Percentiles rank a stretch among this genome's conserved stretches.
These are phyloP conservation scores for Cerceris rybyensis DNA, from an alignment of 2,888 invertebrate genomes.

Conservation along the genomic window DNA sequence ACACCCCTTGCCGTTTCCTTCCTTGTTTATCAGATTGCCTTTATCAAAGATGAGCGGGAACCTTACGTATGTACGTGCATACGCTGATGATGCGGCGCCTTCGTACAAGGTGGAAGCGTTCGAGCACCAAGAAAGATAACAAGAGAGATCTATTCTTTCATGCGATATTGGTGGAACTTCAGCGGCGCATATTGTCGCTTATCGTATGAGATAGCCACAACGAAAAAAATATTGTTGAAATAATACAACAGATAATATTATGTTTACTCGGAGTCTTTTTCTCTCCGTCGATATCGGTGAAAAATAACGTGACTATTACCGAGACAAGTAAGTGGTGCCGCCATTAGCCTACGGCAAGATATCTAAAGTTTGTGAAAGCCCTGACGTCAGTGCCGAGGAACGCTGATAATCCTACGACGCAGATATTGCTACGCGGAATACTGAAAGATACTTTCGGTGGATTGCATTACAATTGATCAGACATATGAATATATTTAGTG, in stretches of 20 bases:
- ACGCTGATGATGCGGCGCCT: conserved; percentile 10
- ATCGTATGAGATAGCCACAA: conserved; percentile 3
- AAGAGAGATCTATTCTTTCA: neutral
- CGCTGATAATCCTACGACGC: conserved; percentile 59
- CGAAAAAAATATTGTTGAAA: neutral
- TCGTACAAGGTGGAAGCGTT: conserved; percentile 2
- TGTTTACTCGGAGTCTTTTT: neutral
- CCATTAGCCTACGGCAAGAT: conserved; percentile 32
- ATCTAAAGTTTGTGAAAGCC: conserved; percentile 44
- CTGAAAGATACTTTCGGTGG: conserved; percentile 33
- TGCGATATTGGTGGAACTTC: neutral
- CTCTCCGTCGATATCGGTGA: conserved; percentile 46
- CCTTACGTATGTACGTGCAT: neutral
- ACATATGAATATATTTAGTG: conserved; percentile 43
- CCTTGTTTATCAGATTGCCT: conserved; percentile 31
- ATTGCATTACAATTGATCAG: conserved; percentile 26
- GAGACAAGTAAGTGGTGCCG: conserved; percentile 57
- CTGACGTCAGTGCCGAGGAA: conserved; percentile 58
- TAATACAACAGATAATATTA: neutral
- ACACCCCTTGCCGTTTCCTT: conserved; percentile 18
- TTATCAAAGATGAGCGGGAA: conserved; percentile 22
- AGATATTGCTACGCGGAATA: conserved; percentile 52
- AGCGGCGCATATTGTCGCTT: neutral
- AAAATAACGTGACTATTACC: conserved; percentile 19
- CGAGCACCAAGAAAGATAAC: conserved; percentile 6